These are phyloP conservation scores for Actinernus sp. DNA, from an alignment of 92 coral and sea anemone genomes.

Conservation along the genomic window DNA sequence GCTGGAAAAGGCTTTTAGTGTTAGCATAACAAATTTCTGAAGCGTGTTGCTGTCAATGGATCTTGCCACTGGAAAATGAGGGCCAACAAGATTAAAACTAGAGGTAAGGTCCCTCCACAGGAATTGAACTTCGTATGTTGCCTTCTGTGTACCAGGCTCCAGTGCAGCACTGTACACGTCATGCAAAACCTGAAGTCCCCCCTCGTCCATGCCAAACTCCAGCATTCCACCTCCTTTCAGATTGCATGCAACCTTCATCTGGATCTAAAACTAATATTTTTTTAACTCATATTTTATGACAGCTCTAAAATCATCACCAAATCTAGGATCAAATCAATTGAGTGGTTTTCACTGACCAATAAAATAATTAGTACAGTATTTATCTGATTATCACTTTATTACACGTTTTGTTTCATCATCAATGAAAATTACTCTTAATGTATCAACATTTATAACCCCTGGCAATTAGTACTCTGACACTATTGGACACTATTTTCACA, in stretches of 20 bases:
- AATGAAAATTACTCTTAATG: no score
- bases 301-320: no score
- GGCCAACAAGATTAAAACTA: constrained; percentile 19
- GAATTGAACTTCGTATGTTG: constrained; percentile 10
- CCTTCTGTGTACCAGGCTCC: constrained; percentile 5
- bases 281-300: background rate
- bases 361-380: no score
- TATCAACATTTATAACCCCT: no score
- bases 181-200: constrained; percentile 28
- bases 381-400: constrained; percentile 3
- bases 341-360: no score
- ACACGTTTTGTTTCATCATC: background rate
- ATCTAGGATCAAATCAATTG: no score
- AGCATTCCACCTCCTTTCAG: constrained; percentile 36
- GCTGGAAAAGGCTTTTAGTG: constrained; percentile 15
- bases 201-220: constrained; percentile 22
- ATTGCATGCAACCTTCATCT: constrained; percentile 59
- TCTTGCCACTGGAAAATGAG: constrained; percentile 13
- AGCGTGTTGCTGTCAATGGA: constrained; percentile 6
- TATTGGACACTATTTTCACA: no score
- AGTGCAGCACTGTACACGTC: constrained; percentile 22
- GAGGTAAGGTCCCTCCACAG: constrained; percentile 30
- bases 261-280: constrained; percentile 16
- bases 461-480: no score
- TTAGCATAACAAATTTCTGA: constrained; percentile 11